phyloP scores from a whole-genome alignment of 2,113 vertebrate genomes.

The Melospiza georgiana region DNA sequence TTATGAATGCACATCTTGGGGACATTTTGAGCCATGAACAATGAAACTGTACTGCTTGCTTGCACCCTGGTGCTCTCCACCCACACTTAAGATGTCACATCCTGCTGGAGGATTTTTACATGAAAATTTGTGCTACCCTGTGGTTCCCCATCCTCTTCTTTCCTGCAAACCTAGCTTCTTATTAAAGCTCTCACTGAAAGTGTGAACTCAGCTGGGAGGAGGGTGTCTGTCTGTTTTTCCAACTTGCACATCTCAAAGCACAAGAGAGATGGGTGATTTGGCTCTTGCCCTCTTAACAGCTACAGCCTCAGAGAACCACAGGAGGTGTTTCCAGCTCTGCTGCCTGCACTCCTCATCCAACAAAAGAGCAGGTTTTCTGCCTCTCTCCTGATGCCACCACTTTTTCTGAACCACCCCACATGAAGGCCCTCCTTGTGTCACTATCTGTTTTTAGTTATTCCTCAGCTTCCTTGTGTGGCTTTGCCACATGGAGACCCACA shows the following conservation, averaged over 20 bases:
- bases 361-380: background rate
- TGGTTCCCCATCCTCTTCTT: background rate
- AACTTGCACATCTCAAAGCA: conserved; percentile 12
- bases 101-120: background rate
- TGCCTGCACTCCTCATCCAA: background rate
- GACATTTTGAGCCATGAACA: background rate
- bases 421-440: background rate
- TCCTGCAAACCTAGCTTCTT: background rate
- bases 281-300: background rate
- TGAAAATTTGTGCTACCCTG: background rate
- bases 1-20: background rate
- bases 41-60: background rate
- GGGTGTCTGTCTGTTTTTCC: background rate
- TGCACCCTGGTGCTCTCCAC: background rate
- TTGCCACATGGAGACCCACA: background rate
- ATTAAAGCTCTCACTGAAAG: background rate
- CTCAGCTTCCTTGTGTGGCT: background rate
- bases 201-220: background rate
- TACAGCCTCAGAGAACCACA: background rate
- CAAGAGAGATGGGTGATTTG: background rate
- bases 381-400: background rate
- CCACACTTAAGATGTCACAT: background rate
- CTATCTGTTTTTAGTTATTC: background rate
- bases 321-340: conserved; percentile 18
- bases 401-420: background rate